Evolutionary conservation across 1,140 invertebrate genomes (phyloP).

Genomic region (Armadillidium nasatum): DNA sequence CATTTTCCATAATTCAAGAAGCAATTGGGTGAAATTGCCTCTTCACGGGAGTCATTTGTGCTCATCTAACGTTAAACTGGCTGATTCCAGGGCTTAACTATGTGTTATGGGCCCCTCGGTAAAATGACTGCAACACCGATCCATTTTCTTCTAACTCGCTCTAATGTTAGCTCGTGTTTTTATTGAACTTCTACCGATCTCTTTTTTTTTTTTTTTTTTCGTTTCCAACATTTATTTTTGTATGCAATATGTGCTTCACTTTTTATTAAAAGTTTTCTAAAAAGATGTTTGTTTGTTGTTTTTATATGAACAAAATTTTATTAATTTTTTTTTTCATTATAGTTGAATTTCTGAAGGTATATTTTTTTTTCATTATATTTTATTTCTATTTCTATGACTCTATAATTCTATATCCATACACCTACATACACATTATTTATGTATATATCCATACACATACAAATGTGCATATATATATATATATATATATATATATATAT

Average conservation of each 20-base stretch:
- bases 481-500: too few species aligned
- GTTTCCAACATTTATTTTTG: not conserved
- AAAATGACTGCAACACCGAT: not conserved
- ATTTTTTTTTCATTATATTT: too few species aligned
- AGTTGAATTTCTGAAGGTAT: too few species aligned
- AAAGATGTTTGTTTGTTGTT: too few species aligned
- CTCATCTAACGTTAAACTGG: not conserved
- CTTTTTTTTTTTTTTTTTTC: not conserved
- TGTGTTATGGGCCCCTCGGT: not conserved
- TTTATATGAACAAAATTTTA: too few species aligned
- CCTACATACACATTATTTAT: too few species aligned
- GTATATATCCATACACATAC: too few species aligned
- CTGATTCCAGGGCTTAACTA: slow-evolving; percentile 1
- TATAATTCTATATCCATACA: too few species aligned
- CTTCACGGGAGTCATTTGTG: not conserved
- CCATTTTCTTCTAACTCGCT: slow-evolving; percentile 8
- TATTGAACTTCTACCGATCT: not conserved
- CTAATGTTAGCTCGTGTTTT: not conserved
- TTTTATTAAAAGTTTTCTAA: too few species aligned
- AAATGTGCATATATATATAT: too few species aligned
- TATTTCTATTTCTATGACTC: too few species aligned
- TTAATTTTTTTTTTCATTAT: too few species aligned
- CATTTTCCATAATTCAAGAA: slow-evolving; percentile 13
- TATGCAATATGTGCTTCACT: not conserved
- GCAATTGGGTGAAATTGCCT: not conserved